These are phyloP conservation scores for Conistra vaccinii DNA, from an alignment of 2,888 invertebrate species.

Conservation along the genomic window DNA sequence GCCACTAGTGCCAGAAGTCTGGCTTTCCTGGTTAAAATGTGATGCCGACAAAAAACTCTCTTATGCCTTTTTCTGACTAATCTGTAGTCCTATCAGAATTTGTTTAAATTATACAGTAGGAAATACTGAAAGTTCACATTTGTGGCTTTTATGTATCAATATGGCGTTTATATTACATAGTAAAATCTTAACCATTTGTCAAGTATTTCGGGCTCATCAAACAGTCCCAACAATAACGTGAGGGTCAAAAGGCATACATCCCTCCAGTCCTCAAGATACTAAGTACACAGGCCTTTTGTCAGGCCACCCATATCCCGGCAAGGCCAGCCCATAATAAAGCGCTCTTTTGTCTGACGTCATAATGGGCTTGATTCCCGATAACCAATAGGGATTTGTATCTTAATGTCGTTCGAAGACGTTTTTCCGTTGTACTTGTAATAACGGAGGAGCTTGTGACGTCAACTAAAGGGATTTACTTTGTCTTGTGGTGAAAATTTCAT, in stretches of 20 bases:
- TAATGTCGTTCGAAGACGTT: constrained; percentile 47
- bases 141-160: not conserved
- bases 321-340: constrained; percentile 45
- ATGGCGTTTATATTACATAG: constrained; percentile 1
- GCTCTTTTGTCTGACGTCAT: constrained; percentile 60
- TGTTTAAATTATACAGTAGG: not conserved
- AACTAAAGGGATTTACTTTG: constrained; percentile 27
- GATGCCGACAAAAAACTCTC: not conserved
- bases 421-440: constrained; percentile 16
- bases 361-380: constrained; percentile 62
- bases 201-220: constrained; percentile 26
- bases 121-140: not conserved
- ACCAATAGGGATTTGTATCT: constrained; percentile 65
- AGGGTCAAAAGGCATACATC: constrained; percentile 41
- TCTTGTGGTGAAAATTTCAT: constrained; percentile 1
- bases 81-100: not conserved
- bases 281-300: constrained; percentile 47
- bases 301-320: constrained; percentile 21
- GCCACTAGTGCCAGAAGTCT: not conserved
- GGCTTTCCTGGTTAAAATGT: not conserved
- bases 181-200: constrained; percentile 14
- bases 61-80: not conserved
- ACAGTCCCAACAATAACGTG: constrained; percentile 37
- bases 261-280: constrained; percentile 24
- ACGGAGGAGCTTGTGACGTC: constrained; percentile 26